A percentile compares a stretch with the other conserved stretches of the same genome.
Conservation (phyloP, 2,888 invertebrate species). For the Lasioglossum zephyrum region DNA sequence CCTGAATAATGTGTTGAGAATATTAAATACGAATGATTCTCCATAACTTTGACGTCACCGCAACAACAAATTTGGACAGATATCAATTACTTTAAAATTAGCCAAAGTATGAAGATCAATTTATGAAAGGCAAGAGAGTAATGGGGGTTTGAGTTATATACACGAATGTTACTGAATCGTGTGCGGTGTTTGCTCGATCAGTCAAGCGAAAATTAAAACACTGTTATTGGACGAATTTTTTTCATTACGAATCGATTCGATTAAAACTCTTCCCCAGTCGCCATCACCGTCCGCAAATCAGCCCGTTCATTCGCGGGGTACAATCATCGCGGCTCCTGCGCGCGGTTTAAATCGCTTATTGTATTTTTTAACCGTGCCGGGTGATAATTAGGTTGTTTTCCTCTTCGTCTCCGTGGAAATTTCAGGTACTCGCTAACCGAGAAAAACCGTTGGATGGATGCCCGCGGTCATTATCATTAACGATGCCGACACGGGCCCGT, state of each 20-base stretch:
- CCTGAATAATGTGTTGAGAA: too few species aligned
- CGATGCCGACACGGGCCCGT: constrained; percentile 53
- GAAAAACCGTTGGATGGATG: constrained; percentile 56
- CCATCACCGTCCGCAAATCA: too few species aligned
- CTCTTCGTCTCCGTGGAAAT: constrained; percentile 13
- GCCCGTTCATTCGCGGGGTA: too few species aligned
- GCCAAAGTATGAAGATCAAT: neutral
- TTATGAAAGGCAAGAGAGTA: neutral
- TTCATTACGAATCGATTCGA: neutral
- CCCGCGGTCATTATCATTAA: constrained; percentile 77
- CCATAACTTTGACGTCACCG: too few species aligned
- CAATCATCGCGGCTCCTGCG: neutral
- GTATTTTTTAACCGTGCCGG: neutral
- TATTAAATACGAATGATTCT: too few species aligned
- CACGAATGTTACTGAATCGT: neutral
- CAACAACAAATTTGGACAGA: too few species aligned
- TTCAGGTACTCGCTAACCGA: constrained; percentile 9
- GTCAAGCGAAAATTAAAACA: too few species aligned
- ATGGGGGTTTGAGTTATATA: neutral
- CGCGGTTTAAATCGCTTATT: constrained; percentile 13
- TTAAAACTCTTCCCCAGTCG: neutral
- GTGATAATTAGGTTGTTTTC: constrained; percentile 49
- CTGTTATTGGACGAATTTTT: too few species aligned
- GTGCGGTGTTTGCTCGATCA: too few species aligned
- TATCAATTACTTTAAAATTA: too few species aligned